Evolutionary conservation across 30 jellyfish, hydroid and myxozoan genomes (phyloP), one percentile per base, ranked within the genome.

Genomic region (Nemopilema nomurai): DNA sequence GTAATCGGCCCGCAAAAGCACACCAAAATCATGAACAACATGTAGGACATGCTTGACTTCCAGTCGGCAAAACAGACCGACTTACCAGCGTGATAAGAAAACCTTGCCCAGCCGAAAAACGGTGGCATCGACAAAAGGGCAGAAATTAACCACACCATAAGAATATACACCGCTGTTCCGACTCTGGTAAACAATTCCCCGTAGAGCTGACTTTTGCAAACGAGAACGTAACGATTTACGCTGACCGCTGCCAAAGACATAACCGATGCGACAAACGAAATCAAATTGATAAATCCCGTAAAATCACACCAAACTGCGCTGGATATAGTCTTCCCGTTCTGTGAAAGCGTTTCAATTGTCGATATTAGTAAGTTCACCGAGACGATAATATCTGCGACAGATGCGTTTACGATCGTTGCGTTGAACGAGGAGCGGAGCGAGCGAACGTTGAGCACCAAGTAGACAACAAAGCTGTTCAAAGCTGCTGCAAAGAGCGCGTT

Each of bases 1-100:
- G 90, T 53, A 0, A 89, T 89, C 21, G 97, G 97, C 23, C 97
- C 97, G 64, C 87, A 72, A 67, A 89, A 89, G 81, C 97, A 89
- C 13, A 89, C n/a, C 0, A 51, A 27, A 51, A 89, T 81, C 97
- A 89, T 89, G 32, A 89, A 89, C 24, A 89, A 0, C 97, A 89
- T 89, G 49, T 89, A 89, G 23, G 90, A 28, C 32, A 16, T 1
- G 62, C 92, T 81, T 20, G 78, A 29, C 7, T 76, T 74, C 97
- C 97, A 89, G 62, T 81, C 90, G 8, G 82, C 92, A 74, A 89
- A 89, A 28, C 97, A 89, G 41, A 89, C 71, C 16, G 90, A 72
- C 51, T 80, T 89, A 13, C 80, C 86, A 0, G 27, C 23, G 80
- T 89, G 81, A 28, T 67, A 81, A 4, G 71, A 80, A 32, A 78